Base-by-base conservation (phyloP, 2,888 invertebrate species). In the Kryphioiulus occultus region DNA sequence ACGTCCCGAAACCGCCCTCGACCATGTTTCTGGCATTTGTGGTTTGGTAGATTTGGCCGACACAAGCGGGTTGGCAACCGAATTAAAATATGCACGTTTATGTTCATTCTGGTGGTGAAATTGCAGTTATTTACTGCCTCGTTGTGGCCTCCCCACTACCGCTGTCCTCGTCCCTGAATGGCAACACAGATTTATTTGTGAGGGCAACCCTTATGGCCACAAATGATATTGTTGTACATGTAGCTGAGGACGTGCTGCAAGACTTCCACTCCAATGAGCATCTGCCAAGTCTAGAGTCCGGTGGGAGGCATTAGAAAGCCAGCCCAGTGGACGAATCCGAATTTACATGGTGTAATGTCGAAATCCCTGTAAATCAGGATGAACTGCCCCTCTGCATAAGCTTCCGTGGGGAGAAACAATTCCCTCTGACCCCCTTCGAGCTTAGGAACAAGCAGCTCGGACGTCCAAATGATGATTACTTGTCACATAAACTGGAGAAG, bases 401-500 rank as follows among this genome's bases (percentile, higher is more conserved):
- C 42, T 84, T 84, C 84, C 84, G 84, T 35, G 86, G 47, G 86
- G 53, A 47, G 85, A 44, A 85, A 35, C 85, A 85, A 85, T 85
- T 85, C 86, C 44, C 47, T n/a, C 30, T 15, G 86, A 47, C 42
- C 53, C 44, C 86, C 47, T 53, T 19, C 86, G 22, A 53, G 44
- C 86, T 86, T 42, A 32, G 39, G 85, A 85, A 85, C 85, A 85
- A 85, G 39, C 86, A 44, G 44, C 86, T 86, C 32, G 86, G 86
- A 47, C 47, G 87, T 86, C 68, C n/a, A 78, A 78, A 78, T 86
- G 87, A 44, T 86, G 87, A 59, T 86, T 86, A 42, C 87, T 86
- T 86, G 87, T 86, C 87, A 86, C 87, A 86, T 86, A 53, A 86
- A 86, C 86, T 86, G 42, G 86, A 86, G 39, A 86, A 86, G 42